phyloP scores from a whole-genome alignment of 2,888 invertebrate species.

The Tetheella fluctuosa region DNA sequence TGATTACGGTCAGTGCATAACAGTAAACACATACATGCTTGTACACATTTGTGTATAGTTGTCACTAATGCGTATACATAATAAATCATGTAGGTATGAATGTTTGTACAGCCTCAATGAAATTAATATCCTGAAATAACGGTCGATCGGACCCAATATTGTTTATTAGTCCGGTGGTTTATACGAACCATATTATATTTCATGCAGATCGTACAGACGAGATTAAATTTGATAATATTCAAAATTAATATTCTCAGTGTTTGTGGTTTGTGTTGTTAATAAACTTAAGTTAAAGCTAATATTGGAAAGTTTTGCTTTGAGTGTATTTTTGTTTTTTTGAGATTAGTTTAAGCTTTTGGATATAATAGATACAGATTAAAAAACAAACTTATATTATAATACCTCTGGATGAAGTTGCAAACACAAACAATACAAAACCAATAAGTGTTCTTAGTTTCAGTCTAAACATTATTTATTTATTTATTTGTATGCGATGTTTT shows the following conservation, averaged over 20 bases:
- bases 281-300: background rate
- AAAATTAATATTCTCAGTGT: slow-evolving; percentile 53
- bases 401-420: no score
- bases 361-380: background rate
- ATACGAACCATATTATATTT: slow-evolving; percentile 61
- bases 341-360: background rate
- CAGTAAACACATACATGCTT: background rate
- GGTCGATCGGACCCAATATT: slow-evolving; percentile 57
- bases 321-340: background rate
- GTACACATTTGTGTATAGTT: background rate
- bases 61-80: slow-evolving; percentile 10
- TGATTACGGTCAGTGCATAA: slow-evolving; percentile 2
- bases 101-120: slow-evolving; percentile 35
- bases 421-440: no score
- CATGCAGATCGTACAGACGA: slow-evolving; percentile 50
- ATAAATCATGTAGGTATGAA: slow-evolving; percentile 6
- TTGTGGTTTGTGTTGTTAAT: background rate
- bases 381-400: background rate
- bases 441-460: no score
- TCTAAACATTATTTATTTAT: no score
- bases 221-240: slow-evolving; percentile 52
- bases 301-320: background rate
- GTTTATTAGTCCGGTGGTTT: slow-evolving; percentile 62
- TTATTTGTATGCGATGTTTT: no score
- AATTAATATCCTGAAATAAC: slow-evolving; percentile 62